Conservation (phyloP, 2,888 invertebrate genomes). For the Magallana nippona region DNA sequence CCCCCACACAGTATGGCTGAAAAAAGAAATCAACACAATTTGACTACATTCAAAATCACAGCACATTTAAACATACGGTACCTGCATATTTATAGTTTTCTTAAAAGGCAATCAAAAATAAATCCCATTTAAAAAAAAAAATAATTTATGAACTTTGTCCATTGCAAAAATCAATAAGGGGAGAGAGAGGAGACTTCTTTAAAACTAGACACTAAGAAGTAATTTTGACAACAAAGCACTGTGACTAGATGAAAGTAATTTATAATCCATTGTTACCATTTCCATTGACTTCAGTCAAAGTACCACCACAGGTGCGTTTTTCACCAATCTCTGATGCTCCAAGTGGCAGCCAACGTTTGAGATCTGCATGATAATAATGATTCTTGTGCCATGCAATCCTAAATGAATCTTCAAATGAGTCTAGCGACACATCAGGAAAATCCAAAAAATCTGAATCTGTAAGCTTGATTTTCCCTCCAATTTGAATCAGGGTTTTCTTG, state of each 20-base stretch:
- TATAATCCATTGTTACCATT: conserved; percentile 8
- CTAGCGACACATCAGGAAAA: conserved; percentile 45
- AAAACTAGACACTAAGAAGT: neutral
- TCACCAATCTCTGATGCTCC: conserved; percentile 48
- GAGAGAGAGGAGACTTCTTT: no score
- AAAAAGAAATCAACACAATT: neutral
- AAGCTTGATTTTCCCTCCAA: conserved; percentile 57
- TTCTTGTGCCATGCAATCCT: conserved; percentile 56
- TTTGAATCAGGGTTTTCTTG: conserved; percentile 56
- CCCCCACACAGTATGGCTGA: conserved; percentile 57
- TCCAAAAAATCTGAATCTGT: conserved; percentile 43
- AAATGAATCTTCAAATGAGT: conserved; percentile 32
- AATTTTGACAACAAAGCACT: neutral
- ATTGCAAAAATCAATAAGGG: no score
- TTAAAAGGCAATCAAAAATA: no score
- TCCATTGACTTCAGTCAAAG: conserved; percentile 59
- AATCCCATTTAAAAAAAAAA: no score
- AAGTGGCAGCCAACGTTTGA: conserved; percentile 58
- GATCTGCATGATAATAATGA: conserved; percentile 58
- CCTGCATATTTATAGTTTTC: neutral
- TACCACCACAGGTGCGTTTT: conserved; percentile 50
- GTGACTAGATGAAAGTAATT: neutral
- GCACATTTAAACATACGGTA: neutral
- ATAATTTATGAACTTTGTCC: no score
- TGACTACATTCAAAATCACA: neutral